phyloP scores from a whole-genome alignment of 1,140 invertebrate genomes.

The Coenobita brevimanus region DNA sequence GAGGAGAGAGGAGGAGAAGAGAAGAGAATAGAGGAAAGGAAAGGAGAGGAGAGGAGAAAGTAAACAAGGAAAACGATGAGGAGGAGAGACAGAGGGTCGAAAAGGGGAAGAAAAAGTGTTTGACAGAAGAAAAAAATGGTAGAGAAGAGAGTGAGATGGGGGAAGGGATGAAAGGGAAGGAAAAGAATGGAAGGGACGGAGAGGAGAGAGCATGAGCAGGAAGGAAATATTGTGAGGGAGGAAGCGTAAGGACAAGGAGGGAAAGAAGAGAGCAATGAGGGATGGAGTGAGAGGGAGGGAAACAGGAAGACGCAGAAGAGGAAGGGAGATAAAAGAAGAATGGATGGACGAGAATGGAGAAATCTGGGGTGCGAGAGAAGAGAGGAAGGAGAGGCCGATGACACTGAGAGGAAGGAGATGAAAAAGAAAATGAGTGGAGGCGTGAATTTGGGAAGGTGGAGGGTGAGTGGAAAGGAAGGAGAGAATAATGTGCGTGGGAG shows the following conservation, averaged over 20 bases:
- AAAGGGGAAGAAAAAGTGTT: neutral
- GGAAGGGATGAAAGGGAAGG: neutral
- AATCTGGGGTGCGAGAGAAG: neutral
- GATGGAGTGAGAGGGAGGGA: neutral
- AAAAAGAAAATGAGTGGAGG: neutral
- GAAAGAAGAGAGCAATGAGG: neutral
- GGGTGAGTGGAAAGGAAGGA: neutral
- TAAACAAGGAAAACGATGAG: too few species aligned
- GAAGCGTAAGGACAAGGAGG: neutral
- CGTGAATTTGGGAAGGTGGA: neutral
- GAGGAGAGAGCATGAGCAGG: too few species aligned
- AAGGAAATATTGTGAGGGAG: neutral
- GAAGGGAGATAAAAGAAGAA: neutral
- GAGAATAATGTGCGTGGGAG: neutral
- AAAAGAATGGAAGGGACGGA: neutral
- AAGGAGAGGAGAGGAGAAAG: neutral
- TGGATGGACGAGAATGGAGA: too few species aligned
- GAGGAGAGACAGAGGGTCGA: neutral
- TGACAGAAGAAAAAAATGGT: neutral
- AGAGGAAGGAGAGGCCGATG: neutral
- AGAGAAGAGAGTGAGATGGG: neutral
- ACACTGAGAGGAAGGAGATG: neutral
- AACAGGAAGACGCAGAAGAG: neutral
- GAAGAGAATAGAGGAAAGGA: neutral
- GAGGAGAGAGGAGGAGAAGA: neutral